A percentile compares a stretch with the other conserved stretches of the same genome.
These are phyloP conservation scores for Galeopterus variegatus DNA, from an alignment of 2,113 vertebrate species.

Conservation along the genomic window DNA sequence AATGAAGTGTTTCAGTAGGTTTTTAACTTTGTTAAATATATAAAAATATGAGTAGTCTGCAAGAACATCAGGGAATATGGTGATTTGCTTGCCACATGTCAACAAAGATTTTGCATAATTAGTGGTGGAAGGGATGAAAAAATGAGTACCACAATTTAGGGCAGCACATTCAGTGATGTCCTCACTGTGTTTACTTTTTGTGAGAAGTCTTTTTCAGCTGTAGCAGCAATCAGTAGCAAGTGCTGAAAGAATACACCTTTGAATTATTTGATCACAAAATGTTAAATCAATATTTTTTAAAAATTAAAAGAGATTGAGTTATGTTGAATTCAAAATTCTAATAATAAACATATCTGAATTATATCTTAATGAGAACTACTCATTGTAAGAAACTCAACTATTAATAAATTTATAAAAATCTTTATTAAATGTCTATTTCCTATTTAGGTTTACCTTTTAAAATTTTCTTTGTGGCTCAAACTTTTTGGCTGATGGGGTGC, in stretches of 20 bases:
- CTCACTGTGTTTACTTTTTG: neutral
- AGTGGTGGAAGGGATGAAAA: neutral
- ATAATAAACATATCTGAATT: neutral
- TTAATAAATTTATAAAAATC: neutral
- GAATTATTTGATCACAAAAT: neutral
- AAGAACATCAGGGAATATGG: neutral
- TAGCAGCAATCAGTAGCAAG: neutral
- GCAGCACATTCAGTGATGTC: neutral
- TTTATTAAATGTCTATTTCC: neutral
- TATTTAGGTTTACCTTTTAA: neutral
- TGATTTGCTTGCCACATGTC: neutral
- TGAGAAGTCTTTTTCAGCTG: neutral
- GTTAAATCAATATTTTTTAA: neutral
- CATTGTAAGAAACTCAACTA: neutral
- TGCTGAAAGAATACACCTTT: neutral
- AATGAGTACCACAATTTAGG: neutral
- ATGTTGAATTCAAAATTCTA: neutral
- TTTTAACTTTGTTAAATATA: neutral
- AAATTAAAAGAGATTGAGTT: constrained; percentile 4
- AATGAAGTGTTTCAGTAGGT: constrained; percentile 3
- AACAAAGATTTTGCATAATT: constrained; percentile 19
- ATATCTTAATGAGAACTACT: neutral
- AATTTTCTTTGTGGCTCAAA: neutral
- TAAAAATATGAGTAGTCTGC: neutral
- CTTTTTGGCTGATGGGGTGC: neutral